Evolutionary conservation across 2,797 vertebrate genomes (phyloP).

Genomic region (Notoglanidium macrostoma): DNA sequence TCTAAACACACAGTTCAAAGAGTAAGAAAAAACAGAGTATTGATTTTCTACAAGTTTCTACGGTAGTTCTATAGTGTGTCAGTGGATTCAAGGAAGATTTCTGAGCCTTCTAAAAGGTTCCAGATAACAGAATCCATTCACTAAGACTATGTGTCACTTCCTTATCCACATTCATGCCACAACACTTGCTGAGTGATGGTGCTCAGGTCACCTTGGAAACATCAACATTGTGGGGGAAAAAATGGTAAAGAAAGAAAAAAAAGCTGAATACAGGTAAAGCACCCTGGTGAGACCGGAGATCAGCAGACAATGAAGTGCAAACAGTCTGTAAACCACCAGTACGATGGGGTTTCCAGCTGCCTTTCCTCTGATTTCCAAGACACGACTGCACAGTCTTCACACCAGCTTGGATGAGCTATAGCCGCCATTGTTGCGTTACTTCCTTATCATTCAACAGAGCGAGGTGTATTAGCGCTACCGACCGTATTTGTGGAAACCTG

Average conservation of each 20-base stretch:
- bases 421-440: slow-evolving; percentile 57
- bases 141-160: slow-evolving; percentile 26
- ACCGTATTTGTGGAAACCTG: slow-evolving; percentile 70
- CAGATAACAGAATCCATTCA: slow-evolving; percentile 14
- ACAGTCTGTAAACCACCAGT: slow-evolving; percentile 36
- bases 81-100: slow-evolving; percentile 6
- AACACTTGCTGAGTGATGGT: slow-evolving; percentile 9
- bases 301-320: slow-evolving; percentile 45
- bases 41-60: neutral
- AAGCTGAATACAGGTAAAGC: slow-evolving; percentile 34
- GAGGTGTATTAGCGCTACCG: slow-evolving; percentile 65
- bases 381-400: neutral
- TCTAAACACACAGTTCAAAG: neutral
- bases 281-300: slow-evolving; percentile 3
- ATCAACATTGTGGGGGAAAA: slow-evolving; percentile 40
- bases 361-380: neutral
- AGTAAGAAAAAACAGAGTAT: neutral
- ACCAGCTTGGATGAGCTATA: neutral
- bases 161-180: slow-evolving; percentile 17
- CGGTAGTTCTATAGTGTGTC: neutral
- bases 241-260: slow-evolving; percentile 4
- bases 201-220: slow-evolving; percentile 23
- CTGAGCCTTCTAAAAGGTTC: slow-evolving; percentile 32
- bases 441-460: slow-evolving; percentile 69
- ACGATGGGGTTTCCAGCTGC: slow-evolving; percentile 43